Base-by-base conservation (phyloP, 2,113 vertebrate species). In the Zosterops lateralis region DNA sequence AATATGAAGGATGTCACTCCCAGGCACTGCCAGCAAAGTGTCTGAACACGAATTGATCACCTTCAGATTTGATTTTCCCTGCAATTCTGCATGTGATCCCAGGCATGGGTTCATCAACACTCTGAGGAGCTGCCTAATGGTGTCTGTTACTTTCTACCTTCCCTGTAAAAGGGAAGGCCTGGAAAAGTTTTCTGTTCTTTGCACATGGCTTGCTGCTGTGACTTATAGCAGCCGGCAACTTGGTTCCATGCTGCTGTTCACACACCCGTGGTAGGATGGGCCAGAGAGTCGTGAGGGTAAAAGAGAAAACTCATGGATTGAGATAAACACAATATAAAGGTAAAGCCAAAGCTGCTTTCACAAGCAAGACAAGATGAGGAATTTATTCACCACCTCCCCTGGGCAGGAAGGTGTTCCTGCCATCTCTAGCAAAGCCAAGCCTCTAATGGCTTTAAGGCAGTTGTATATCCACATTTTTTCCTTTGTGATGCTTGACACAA, bases 91-190 rank as follows among this genome's bases (percentile, higher is more conserved):
- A 2, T n/a, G 17, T 25, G 20, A 51, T 42, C 45, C 44, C 0
- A 0, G 17, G 6, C 4, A 1, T 3, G 2, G 31, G 31, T 24
- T 47, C 8, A 2, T 56, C 51, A 74, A 4, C 1, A 3, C 50
- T 73, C 50, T 34, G 12, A 53, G 38, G 14, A 79, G 34, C 57
- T 83, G 24, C 36, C 22, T 66, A 1, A 8, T 17, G 1, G 1
- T 51, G 2, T 66, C 42, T 28, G 10, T 31, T 72, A 7, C 57
- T 72, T 34, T 54, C 58, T 76, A 8, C 32, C 17, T 67, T 58
- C 34, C 31, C 8, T 54, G 12, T 32, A 29, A 54, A 84, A 72
- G 9, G 12, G 38, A 72, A 72, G 7, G 25, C 28, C n/a, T 54
- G 31, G 31, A 53, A 67, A 62, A 57, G 38, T 47, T 13, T 51